Evolutionary conservation across 1,140 invertebrate genomes (phyloP).

Genomic region (Ceratosolen solmsi): DNA sequence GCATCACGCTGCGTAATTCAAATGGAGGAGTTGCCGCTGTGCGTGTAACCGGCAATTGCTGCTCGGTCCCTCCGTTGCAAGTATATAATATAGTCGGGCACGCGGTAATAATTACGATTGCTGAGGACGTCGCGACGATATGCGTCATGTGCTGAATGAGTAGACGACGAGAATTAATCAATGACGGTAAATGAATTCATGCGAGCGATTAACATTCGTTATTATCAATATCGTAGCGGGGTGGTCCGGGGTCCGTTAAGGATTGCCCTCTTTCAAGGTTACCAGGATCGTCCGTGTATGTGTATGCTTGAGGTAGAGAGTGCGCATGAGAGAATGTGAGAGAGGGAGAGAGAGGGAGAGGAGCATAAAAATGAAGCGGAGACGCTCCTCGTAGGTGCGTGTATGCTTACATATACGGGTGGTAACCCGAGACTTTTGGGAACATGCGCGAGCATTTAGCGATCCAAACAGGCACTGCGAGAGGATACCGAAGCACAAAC

Average conservation of each 20-base stretch:
- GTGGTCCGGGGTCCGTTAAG: slow-evolving; percentile 35
- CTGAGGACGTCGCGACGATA: slow-evolving; percentile 19
- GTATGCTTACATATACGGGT: slow-evolving; percentile 52
- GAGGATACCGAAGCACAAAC: slow-evolving; percentile 33
- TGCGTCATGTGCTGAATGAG: slow-evolving; percentile 22
- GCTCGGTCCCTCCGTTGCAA: background rate
- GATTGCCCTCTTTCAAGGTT: slow-evolving; percentile 16
- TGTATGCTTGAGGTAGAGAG: background rate
- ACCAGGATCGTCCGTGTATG: background rate
- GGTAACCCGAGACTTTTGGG: slow-evolving; percentile 65
- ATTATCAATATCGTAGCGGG: slow-evolving; percentile 58
- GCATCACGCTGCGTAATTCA: background rate
- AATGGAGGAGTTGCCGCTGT: background rate
- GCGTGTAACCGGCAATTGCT: slow-evolving; percentile 35
- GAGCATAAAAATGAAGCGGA: too few relatives aligned
- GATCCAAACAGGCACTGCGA: slow-evolving; percentile 40
- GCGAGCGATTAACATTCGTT: slow-evolving; percentile 64
- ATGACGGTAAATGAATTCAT: slow-evolving; percentile 62
- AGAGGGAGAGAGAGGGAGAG: background rate
- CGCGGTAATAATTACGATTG: slow-evolving; percentile 38
- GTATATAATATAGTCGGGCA: slow-evolving; percentile 15
- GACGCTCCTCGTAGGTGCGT: background rate
- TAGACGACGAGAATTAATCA: slow-evolving; percentile 46
- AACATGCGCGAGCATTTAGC: slow-evolving; percentile 47
- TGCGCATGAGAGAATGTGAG: background rate